A percentile compares a stretch with the other conserved stretches of the same genome.
phyloP scores from a whole-genome alignment of 2,888 invertebrate species.

The Neocrepidodera transversa region DNA sequence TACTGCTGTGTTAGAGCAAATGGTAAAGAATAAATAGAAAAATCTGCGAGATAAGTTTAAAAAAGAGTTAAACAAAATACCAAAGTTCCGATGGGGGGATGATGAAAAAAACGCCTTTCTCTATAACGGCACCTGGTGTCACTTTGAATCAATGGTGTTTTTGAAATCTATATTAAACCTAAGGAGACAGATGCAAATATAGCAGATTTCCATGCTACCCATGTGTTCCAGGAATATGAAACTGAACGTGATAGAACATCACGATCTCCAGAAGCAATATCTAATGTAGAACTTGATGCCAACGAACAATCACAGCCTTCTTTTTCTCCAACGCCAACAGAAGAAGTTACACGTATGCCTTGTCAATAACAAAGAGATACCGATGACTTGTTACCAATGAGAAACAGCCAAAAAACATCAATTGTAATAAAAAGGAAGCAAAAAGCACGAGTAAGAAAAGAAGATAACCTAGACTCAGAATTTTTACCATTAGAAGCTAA shows the following conservation, averaged over 20 bases:
- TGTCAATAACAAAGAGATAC: neutral
- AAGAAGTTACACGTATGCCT: too few relatives aligned
- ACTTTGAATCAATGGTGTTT: constrained; percentile 23
- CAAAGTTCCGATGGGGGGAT: constrained; percentile 11
- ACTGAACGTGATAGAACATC: constrained; percentile 12
- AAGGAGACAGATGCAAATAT: constrained; percentile 17
- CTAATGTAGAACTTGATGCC: constrained; percentile 1
- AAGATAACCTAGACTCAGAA: neutral
- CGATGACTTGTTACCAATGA: too few relatives aligned
- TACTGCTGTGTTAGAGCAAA: neutral
- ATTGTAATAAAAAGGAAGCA: constrained; percentile 2
- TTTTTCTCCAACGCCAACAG: neutral
- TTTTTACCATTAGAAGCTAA: constrained; percentile 20
- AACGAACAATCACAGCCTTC: constrained; percentile 5
- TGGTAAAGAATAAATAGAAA: neutral
- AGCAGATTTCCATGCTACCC: constrained; percentile 4
- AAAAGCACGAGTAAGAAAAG: neutral
- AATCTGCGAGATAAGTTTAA: constrained; percentile 16
- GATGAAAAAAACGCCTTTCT: constrained; percentile 9
- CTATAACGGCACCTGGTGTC: constrained; percentile 16
- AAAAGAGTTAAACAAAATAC: constrained; percentile 16
- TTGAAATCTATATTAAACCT: constrained; percentile 1
- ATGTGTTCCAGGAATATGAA: constrained; percentile 2
- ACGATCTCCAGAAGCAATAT: constrained; percentile 1
- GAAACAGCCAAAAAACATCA: too few relatives aligned